These are phyloP conservation scores for Rhinophrynus dorsalis DNA, from an alignment of 2,797 vertebrate genomes.

Conservation along the genomic window DNA sequence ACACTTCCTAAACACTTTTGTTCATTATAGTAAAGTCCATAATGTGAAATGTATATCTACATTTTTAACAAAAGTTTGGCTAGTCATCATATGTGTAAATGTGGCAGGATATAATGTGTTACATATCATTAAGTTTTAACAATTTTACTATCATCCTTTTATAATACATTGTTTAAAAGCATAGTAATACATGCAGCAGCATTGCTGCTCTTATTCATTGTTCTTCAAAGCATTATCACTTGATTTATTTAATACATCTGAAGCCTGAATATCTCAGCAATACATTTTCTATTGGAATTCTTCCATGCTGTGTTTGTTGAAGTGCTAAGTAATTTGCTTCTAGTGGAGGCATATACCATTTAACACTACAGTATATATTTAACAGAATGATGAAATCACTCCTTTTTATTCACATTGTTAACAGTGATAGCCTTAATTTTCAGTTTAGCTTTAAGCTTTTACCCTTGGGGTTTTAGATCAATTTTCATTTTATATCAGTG, in stretches of 20 bases:
- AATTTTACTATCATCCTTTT: slow-evolving; percentile 20
- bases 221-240: slow-evolving; percentile 58
- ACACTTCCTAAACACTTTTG: too few species aligned
- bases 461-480: slow-evolving; percentile 12
- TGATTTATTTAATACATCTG: slow-evolving; percentile 73
- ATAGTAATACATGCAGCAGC: slow-evolving; percentile 22
- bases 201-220: slow-evolving; percentile 13
- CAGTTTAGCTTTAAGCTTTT: slow-evolving; percentile 4
- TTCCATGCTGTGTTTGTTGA: slow-evolving; percentile 71
- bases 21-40: too few species aligned
- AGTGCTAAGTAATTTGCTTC: slow-evolving; percentile 77
- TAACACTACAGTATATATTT: slow-evolving; percentile 66
- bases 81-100: slow-evolving; percentile 26
- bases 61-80: too few species aligned
- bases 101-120: slow-evolving; percentile 36
- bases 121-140: slow-evolving; percentile 44
- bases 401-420: slow-evolving; percentile 72
- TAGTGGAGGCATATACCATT: slow-evolving; percentile 69
- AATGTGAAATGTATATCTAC: too few species aligned
- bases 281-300: slow-evolving; percentile 60
- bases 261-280: slow-evolving; percentile 60
- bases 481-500: not conserved
- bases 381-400: slow-evolving; percentile 70
- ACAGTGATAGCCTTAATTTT: slow-evolving; percentile 47
- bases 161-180: slow-evolving; percentile 35